Conservation (phyloP, 64 coral and sea anemone genomes). For the Actinia equina region DNA sequence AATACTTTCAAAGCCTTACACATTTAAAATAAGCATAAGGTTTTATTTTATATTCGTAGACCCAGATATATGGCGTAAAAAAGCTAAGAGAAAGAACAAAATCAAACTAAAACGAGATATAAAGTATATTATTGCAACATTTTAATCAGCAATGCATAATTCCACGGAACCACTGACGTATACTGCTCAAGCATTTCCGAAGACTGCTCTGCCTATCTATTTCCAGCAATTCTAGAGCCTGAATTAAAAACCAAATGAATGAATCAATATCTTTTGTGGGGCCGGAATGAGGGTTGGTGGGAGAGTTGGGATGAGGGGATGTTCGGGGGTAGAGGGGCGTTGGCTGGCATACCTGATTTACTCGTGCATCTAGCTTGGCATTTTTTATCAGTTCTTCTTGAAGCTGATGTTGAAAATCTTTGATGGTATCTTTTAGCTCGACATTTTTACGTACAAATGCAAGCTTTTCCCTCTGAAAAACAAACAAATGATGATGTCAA, state of each 20-base stretch:
- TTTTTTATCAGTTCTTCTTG: neutral
- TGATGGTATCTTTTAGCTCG: neutral
- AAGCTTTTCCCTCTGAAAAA: neutral
- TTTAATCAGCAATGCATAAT: neutral
- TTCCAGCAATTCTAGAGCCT: slow-evolving; percentile 4
- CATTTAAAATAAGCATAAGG: too few relatives aligned
- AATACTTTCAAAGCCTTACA: too few relatives aligned
- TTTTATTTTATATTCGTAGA: neutral
- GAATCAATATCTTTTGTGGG: neutral
- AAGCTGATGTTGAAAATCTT: slow-evolving; percentile 4
- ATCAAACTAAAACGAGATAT: neutral
- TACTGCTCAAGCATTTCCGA: neutral
- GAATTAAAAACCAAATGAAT: neutral
- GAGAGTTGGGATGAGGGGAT: neutral
- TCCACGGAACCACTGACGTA: neutral
- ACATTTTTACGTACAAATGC: neutral
- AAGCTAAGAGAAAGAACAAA: neutral
- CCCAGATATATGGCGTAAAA: too few relatives aligned
- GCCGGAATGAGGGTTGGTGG: neutral
- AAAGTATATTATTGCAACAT: neutral
- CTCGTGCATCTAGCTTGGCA: neutral
- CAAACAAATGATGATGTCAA: too few relatives aligned
- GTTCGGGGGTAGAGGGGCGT: neutral
- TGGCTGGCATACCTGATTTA: neutral
- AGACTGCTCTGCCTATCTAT: neutral